Evolutionary conservation across 2,797 vertebrate genomes (phyloP), one percentile per base, ranked within the genome.

Genomic region (Hybognathus amarus): DNA sequence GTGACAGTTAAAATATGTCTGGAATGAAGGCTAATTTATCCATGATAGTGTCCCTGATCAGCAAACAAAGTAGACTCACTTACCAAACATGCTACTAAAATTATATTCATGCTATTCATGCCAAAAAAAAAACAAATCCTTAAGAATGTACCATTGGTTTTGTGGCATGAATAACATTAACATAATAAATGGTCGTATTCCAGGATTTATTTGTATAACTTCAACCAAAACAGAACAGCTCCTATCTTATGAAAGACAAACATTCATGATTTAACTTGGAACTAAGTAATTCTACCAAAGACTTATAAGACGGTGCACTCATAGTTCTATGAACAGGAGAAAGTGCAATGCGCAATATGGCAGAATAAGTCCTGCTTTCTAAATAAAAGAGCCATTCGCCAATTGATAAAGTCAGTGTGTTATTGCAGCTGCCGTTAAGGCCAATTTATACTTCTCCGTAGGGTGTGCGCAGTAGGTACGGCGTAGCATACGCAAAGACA

Each of bases 151-250:
- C 33, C 33, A 36, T 17, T 79, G 47, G 38, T 68, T 56, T 68
- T 69, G 50, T 27, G 33, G 5, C 18, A 56, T n/a, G 11, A 54
- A 9, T 59, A 24, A 59, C 17, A 52, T 56, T 59, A 59, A 12
- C 11, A 12, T 59, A n/a, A 59, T 54, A 20, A 33, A 33, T 5
- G 33, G 15, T 40, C 22, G 1, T 42, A 71, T 47, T 36, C 24
- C 38, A 47, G 50, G 22, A 56, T 69, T 70, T 30, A 59, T 80
- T 80, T 64, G 69, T 4, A 54, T 20, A 38, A 24, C 63, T 36
- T 64, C 45, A 59, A 40, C 13, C 2, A 40, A 71, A 71, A 45
- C 24, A 30, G 6, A 64, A 47, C 15, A 13, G 6, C 5, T 45
- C 6, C 24, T 22, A 24, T 24, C 36, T 61, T 36, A 40, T 40